These are phyloP conservation scores for Margaritifera margaritifera DNA, from an alignment of 2,888 invertebrate species.

Conservation along the genomic window DNA sequence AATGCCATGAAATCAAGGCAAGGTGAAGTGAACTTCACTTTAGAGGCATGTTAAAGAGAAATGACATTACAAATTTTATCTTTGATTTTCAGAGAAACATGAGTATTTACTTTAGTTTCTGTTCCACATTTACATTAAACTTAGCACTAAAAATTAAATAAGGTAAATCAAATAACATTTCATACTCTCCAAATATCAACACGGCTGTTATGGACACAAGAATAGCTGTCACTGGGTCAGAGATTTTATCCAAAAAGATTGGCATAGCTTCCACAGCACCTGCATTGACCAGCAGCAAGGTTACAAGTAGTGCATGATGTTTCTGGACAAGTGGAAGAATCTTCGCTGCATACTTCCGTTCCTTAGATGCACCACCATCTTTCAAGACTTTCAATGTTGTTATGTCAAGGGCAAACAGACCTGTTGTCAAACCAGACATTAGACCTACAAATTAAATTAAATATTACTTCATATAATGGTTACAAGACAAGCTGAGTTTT, in stretches of 20 bases:
- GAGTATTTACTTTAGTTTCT: no score
- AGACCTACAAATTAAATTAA: conserved; percentile 55
- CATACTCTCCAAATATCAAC: conserved; percentile 72
- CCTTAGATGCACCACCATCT: conserved; percentile 64
- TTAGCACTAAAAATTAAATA: no score
- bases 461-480: no score
- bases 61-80: no score
- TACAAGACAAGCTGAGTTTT: no score
- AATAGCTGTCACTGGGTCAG: conserved; percentile 68
- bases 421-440: conserved; percentile 72
- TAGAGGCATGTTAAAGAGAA: no score
- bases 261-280: conserved; percentile 72
- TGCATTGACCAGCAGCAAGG: conserved; percentile 70
- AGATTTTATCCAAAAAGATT: conserved; percentile 69
- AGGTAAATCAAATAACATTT: conserved; percentile 7
- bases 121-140: no score
- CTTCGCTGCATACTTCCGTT: conserved; percentile 63
- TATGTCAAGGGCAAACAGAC: conserved; percentile 69
- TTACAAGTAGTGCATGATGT: conserved; percentile 71
- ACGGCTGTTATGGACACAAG: conserved; percentile 70
- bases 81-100: no score
- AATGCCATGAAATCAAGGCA: no score
- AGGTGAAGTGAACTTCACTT: no score
- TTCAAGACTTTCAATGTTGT: conserved; percentile 66
- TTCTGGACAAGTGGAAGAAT: conserved; percentile 68